These are phyloP conservation scores for Pristiophorus japonicus DNA, from an alignment of 2,113 vertebrate genomes.

Conservation along the genomic window DNA sequence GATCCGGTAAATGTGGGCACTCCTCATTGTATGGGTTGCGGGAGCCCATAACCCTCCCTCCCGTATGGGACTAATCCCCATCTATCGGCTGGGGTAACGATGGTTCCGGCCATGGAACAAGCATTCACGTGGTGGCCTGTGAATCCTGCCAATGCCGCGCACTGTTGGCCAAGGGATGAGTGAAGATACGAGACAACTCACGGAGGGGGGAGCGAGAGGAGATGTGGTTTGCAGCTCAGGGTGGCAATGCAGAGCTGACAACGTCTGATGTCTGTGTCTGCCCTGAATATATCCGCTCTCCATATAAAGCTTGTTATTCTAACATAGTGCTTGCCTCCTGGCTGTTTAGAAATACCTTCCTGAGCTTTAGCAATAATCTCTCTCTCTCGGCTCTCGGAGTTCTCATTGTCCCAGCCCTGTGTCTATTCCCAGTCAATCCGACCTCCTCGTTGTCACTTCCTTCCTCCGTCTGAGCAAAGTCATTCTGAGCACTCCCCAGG, in stretches of 20 bases:
- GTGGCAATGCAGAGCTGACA: not conserved
- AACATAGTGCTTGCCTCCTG: not conserved
- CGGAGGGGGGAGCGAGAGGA: not conserved
- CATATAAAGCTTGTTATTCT: not conserved
- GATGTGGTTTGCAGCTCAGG: not conserved
- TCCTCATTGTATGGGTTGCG: too few relatives aligned
- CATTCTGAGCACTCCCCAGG: not conserved
- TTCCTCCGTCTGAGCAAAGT: not conserved
- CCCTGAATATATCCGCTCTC: not conserved
- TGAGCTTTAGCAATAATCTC: not conserved
- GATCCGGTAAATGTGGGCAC: too few relatives aligned
- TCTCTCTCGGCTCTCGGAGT: not conserved
- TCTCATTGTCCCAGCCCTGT: not conserved
- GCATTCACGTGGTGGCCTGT: not conserved
- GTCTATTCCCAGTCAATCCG: not conserved
- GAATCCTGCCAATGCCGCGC: not conserved
- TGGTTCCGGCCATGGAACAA: not conserved
- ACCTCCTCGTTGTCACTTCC: not conserved
- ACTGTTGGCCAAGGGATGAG: not conserved
- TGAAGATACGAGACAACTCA: too few relatives aligned
- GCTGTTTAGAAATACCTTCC: not conserved
- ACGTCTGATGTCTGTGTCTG: not conserved
- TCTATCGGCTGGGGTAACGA: too few relatives aligned
- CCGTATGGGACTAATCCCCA: not conserved
- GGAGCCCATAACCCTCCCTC: not conserved